Base-by-base conservation (phyloP, 2,113 vertebrate species). In the Tragelaphus buxtoni region DNA sequence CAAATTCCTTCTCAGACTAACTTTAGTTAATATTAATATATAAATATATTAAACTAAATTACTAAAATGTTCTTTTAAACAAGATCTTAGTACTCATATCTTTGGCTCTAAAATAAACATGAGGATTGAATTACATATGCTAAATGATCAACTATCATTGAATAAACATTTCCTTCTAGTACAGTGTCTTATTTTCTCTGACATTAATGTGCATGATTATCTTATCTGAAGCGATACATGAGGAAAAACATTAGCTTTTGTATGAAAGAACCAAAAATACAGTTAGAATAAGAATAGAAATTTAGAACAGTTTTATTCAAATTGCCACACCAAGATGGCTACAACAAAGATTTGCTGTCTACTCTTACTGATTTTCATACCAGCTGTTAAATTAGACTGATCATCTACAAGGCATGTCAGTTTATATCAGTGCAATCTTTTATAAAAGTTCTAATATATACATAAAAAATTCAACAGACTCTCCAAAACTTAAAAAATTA, bases 361-460 rank as follows among this genome's bases (percentile, higher is more conserved):
- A 76, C 81, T 93, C n/a, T 91, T 69, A 98, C 22, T 96, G 98
- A 98, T 97, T 98, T 98, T 97, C 93, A 94, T 92, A 96, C 30
- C 97, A 96, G 77, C 82, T 96, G 86, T 7, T 97, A 97, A 97
- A 92, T 97, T 96, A 97, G 7, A 20, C 45, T 96, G 4, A 16
- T 69, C 95, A 86, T 55, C 90, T 95, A 56, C 42, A 89, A 55
- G 1, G 42, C 80, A 96, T 26, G 35, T 91, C 86, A 56, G 96
- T 97, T 95, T 90, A 92, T 96, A 93, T 53, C 92, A 80, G 81
- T 13, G 51, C 60, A 93, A 97, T 90, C 94, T 97, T 98, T 98
- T 98, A 98, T 97, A 98, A 98, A 91, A 97, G 79, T 51, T 94
- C 86, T 4, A 49, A 65, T 55, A 61, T 39, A 53, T 69, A 89